phyloP scores from a whole-genome alignment of 2,888 invertebrate genomes.

The Drosophila rubida region DNA sequence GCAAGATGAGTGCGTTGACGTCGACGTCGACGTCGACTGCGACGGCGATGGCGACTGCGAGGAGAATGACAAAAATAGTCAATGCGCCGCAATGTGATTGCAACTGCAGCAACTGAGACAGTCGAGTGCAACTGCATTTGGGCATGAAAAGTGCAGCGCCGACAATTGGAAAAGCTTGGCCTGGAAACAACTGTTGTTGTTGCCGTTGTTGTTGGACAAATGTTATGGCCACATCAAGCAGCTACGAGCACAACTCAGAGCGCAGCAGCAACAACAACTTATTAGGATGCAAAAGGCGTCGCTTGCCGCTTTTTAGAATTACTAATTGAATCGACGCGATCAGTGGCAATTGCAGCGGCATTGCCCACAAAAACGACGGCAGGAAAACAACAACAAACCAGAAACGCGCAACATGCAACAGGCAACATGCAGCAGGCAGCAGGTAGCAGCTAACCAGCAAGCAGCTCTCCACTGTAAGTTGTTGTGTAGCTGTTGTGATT shows the following conservation, averaged over 20 bases:
- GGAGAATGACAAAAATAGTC: slow-evolving; percentile 63
- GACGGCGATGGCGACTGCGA: slow-evolving; percentile 3
- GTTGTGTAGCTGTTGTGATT: slow-evolving; percentile 10
- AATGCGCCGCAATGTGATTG: slow-evolving; percentile 50
- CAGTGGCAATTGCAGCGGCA: slow-evolving; percentile 75
- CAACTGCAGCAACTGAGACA: slow-evolving; percentile 25
- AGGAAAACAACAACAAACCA: slow-evolving; percentile 28
- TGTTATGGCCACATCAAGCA: slow-evolving; percentile 55
- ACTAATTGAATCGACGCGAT: slow-evolving; percentile 85
- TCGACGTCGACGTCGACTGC: slow-evolving; percentile 9
- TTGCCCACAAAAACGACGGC: slow-evolving; percentile 31
- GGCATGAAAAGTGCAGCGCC: slow-evolving; percentile 67
- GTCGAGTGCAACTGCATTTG: slow-evolving; percentile 60
- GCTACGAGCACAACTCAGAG: slow-evolving; percentile 12
- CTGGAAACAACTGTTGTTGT: slow-evolving; percentile 43
- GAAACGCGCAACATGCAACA: slow-evolving; percentile 17
- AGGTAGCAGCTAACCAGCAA: neutral
- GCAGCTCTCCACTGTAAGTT: slow-evolving; percentile 48
- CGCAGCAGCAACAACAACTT: slow-evolving; percentile 47
- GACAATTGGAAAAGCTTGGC: slow-evolving; percentile 69
- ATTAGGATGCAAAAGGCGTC: slow-evolving; percentile 84
- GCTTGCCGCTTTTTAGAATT: slow-evolving; percentile 83
- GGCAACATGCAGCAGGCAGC: slow-evolving; percentile 14
- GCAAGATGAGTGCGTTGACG: slow-evolving; percentile 63
- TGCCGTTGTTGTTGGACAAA: slow-evolving; percentile 58